phyloP scores from a whole-genome alignment of 2,797 vertebrate genomes.

The Dromococcyx pavoninus region DNA sequence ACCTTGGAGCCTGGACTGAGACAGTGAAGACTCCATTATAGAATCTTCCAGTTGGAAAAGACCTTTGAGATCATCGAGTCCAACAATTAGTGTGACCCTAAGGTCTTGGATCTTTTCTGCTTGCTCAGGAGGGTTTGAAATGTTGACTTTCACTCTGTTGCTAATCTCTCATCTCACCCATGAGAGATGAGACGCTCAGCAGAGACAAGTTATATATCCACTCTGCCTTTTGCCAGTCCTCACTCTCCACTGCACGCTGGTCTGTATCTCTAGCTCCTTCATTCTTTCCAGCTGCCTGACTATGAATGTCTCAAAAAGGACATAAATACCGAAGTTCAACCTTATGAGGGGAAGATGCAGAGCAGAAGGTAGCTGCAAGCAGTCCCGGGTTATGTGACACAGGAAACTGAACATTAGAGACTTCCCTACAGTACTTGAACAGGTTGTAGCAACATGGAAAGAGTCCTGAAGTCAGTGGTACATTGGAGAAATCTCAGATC shows the following conservation, averaged over 20 bases:
- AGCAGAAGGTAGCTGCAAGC: neutral
- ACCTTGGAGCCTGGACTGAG: neutral
- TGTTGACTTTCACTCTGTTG: neutral
- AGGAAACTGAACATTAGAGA: neutral
- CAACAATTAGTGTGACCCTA: neutral
- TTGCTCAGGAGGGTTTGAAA: neutral
- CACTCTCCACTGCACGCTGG: neutral
- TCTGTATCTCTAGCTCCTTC: neutral
- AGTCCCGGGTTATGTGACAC: neutral
- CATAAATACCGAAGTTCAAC: neutral
- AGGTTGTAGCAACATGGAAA: neutral
- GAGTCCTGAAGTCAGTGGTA: neutral
- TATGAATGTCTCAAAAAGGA: neutral
- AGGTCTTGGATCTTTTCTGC: neutral
- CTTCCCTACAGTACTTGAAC: neutral
- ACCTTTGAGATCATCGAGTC: too few species aligned
- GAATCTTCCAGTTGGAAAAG: too few species aligned
- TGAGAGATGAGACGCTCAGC: neutral
- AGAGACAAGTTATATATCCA: neutral
- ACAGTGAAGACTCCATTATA: neutral
- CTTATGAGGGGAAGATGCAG: neutral
- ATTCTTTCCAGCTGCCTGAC: neutral
- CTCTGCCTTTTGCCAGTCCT: neutral
- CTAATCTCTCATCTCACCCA: neutral
- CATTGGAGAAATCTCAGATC: neutral